Percentiles rank a stretch among this genome's conserved stretches.
Conservation (phyloP, 1,140 invertebrate genomes). For the Tetraneura akinire region DNA sequence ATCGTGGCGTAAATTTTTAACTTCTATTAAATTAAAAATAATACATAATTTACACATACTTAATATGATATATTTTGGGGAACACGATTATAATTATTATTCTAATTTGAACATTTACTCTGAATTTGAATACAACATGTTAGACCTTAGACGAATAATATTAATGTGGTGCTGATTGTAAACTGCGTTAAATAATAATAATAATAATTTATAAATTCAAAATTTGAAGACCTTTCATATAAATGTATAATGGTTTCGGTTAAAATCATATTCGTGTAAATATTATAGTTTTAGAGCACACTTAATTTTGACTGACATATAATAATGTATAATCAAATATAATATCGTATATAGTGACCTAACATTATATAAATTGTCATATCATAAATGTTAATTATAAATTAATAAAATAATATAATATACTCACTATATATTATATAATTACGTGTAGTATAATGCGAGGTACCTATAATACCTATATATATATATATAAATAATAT, state of each 20-base stretch:
- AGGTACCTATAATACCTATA: slow-evolving; percentile 1
- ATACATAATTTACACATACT: no score
- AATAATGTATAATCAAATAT: not conserved
- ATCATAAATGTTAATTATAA: not conserved
- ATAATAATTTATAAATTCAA: no score
- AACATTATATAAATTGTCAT: not conserved
- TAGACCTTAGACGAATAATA: no score
- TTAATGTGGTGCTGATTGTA: no score
- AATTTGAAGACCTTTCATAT: not conserved
- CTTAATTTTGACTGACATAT: slow-evolving; percentile 16
- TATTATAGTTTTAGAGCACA: not conserved
- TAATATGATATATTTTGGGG: no score
- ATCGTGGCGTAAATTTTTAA: no score
- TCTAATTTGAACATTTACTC: no score
- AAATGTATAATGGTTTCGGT: not conserved
- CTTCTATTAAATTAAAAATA: no score
- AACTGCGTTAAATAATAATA: not conserved
- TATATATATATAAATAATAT: no score
- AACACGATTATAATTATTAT: no score
- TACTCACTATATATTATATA: not conserved
- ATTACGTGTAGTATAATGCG: not conserved
- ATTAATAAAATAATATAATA: not conserved
- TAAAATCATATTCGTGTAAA: not conserved
- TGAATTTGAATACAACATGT: no score
- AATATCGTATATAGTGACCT: not conserved